Evolutionary conservation across 2,888 invertebrate species (phyloP), one percentile per base, ranked within the genome.

Genomic region (Seira sanloemensis): DNA sequence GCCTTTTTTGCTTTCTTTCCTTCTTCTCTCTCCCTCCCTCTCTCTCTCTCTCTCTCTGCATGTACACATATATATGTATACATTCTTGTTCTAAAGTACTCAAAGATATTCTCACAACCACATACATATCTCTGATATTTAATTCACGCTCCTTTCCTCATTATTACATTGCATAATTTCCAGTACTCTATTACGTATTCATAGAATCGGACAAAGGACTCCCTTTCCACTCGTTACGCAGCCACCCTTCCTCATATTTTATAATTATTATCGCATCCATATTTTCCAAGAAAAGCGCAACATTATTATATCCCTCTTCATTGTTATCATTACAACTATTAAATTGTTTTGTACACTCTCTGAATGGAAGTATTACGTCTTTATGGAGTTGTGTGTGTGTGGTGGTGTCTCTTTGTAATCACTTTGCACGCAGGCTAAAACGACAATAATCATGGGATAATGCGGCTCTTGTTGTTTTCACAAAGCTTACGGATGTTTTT

Each of bases 1-100:
- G 73, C 75, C 77, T 69, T 54, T 66, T 72, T 71, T 65, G 73
- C 21, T 67, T 54, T 23, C 62, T 73, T 24, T 23, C 46, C 7
- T 21, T 46, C 23, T 7, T 23, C 71, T 37, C n/a, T 71, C 37
- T 46, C 2, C 9, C 71, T 50, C 21, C 50, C 18, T 37, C 4
- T 58, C n/a, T 58, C 58, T 12, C 58, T 58, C 18, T n/a, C n/a
- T n/a, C n/a, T n/a, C 9, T n/a, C 58, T 58, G 2, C n/a, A 58
- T 58, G n/a, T 58, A 58, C 58, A n/a, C n/a, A n/a, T n/a, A n/a
- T n/a, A 58, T n/a, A 37, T 37, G 37, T 37, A 58, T 58, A 58
- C n/a, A 58, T 58, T 58, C 5, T 58, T 12, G 37, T 37, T 58
- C 7, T 4, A 58, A 5, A 58, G n/a, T n/a, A 58, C 58, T 58